Percentiles rank a stretch among this genome's conserved stretches.
Conservation (phyloP, 2,888 invertebrate genomes). For the Galerucella pusilla region DNA sequence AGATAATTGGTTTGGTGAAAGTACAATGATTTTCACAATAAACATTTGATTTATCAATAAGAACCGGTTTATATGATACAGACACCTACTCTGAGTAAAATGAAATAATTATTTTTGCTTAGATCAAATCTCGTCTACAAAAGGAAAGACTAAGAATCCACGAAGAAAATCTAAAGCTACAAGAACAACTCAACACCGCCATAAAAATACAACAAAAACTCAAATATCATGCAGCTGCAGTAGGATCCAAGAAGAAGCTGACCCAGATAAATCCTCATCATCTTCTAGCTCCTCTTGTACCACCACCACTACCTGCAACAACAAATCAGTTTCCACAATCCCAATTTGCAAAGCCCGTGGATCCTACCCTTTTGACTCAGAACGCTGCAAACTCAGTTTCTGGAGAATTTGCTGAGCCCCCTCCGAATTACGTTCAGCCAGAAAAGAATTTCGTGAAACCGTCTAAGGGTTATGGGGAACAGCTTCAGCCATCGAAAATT, state of each 20-base stretch:
- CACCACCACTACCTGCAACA: constrained; percentile 19
- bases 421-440: constrained; percentile 2
- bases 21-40: not conserved
- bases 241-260: constrained; percentile 45
- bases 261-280: constrained; percentile 16
- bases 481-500: not conserved
- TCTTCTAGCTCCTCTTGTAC: constrained; percentile 10
- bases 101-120: constrained; percentile 34
- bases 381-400: not conserved
- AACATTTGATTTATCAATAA: not conserved
- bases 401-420: constrained; percentile 31
- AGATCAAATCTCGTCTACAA: constrained; percentile 63
- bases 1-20: not conserved
- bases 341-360: constrained; percentile 24
- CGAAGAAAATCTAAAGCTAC: constrained; percentile 61
- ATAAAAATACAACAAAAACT: constrained; percentile 62
- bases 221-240: constrained; percentile 57
- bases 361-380: not conserved
- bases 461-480: not conserved
- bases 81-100: not conserved
- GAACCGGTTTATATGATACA: not conserved
- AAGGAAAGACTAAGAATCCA: constrained; percentile 61
- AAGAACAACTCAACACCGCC: constrained; percentile 62
- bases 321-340: constrained; percentile 3
- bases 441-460: not conserved